Evolutionary conservation across 2,113 vertebrate genomes (phyloP).

Genomic region (Poeciliopsis occidentalis): DNA sequence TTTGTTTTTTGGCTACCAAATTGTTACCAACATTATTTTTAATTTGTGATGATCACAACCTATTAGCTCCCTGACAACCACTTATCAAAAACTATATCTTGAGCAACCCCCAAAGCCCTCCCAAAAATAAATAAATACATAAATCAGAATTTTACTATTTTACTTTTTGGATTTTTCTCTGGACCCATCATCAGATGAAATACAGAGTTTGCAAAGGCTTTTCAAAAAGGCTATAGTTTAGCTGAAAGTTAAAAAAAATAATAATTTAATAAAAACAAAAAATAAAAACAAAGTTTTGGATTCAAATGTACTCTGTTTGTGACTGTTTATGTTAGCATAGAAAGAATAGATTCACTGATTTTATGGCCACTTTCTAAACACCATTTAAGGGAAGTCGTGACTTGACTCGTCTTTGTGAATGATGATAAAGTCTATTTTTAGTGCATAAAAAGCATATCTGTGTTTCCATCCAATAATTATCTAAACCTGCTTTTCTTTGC

Average conservation of each 20-base stretch:
- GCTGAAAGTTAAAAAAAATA: not conserved
- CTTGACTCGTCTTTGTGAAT: too few species aligned
- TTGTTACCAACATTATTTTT: conserved; percentile 39
- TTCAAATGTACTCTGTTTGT: conserved; percentile 29
- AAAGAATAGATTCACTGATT: not conserved
- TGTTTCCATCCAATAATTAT: not conserved
- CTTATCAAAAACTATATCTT: conserved; percentile 20
- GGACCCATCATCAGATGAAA: not conserved
- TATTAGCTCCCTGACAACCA: conserved; percentile 27
- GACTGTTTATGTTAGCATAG: not conserved
- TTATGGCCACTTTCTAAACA: too few species aligned
- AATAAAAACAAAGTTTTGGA: conserved; percentile 11
- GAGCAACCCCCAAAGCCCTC: too few species aligned
- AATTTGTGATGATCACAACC: conserved; percentile 30
- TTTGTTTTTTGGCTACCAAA: not conserved
- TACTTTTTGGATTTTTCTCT: too few species aligned
- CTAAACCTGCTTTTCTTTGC: too few species aligned
- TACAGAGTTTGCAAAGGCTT: not conserved
- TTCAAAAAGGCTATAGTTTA: conserved; percentile 2
- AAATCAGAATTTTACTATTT: too few species aligned
- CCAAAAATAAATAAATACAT: too few species aligned
- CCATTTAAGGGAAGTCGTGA: too few species aligned
- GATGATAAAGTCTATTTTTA: not conserved
- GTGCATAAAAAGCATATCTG: not conserved
- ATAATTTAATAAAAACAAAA: too few species aligned